These are phyloP conservation scores for Gnathonemus longibarbis DNA, from an alignment of 2,113 vertebrate species.

Conservation along the genomic window DNA sequence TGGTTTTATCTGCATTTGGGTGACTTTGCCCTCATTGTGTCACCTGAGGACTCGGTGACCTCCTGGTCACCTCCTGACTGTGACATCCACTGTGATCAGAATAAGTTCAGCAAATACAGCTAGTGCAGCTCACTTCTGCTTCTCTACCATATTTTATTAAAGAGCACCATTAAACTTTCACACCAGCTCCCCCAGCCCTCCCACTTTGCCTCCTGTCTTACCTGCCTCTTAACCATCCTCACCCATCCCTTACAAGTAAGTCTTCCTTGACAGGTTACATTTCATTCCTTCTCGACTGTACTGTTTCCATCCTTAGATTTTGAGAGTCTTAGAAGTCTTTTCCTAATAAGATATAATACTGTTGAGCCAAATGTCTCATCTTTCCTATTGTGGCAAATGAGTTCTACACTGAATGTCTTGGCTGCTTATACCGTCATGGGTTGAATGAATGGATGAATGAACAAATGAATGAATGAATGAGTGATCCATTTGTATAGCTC, in stretches of 20 bases:
- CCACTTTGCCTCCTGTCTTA: neutral
- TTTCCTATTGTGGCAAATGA: neutral
- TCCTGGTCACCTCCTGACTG: slow-evolving; percentile 47
- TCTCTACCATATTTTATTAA: slow-evolving; percentile 60
- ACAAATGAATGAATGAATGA: neutral
- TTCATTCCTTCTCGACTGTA: neutral
- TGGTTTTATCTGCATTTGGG: neutral
- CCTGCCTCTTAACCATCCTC: neutral
- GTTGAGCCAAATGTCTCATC: neutral
- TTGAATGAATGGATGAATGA: neutral
- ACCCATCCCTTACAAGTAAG: neutral
- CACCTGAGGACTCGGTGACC: slow-evolving; percentile 42
- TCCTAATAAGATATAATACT: neutral
- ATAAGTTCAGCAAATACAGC: slow-evolving; percentile 43
- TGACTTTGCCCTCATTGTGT: slow-evolving; percentile 12
- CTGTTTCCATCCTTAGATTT: neutral
- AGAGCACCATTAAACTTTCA: slow-evolving; percentile 54
- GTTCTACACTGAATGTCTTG: neutral
- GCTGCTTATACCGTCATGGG: neutral
- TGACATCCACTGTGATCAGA: slow-evolving; percentile 38
- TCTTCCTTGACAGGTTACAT: neutral
- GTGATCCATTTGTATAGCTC: neutral
- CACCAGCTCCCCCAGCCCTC: neutral
- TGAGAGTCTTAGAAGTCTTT: neutral
- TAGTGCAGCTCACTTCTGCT: slow-evolving; percentile 43